phyloP scores from a whole-genome alignment of 2,888 invertebrate species.

The Gisinianus flammeolus region DNA sequence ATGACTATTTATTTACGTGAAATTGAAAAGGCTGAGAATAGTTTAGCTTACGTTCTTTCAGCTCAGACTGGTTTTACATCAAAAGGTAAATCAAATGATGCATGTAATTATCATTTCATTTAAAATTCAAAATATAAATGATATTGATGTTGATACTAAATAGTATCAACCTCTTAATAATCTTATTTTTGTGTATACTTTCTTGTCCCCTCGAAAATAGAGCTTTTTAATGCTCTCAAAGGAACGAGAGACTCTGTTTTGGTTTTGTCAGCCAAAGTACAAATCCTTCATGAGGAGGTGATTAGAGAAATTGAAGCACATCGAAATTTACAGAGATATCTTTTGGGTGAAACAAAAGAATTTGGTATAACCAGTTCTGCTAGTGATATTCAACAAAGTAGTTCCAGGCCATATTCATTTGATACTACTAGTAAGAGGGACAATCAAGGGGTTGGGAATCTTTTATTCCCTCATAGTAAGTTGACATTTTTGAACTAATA shows the following conservation, averaged over 20 bases:
- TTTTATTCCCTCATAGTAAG: slow-evolving; percentile 35
- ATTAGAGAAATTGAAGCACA: slow-evolving; percentile 21
- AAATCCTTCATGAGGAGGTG: slow-evolving; percentile 40
- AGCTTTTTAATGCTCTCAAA: slow-evolving; percentile 39
- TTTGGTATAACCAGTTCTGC: background rate
- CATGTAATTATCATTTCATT: no score
- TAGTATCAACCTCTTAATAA: no score
- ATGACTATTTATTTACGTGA: slow-evolving; percentile 31
- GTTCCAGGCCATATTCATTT: background rate
- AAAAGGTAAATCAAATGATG: slow-evolving; percentile 27
- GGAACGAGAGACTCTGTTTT: slow-evolving; percentile 38
- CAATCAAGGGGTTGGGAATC: background rate
- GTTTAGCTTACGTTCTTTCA: slow-evolving; percentile 28
- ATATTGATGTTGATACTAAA: background rate
- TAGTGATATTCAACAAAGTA: background rate
- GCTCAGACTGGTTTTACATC: slow-evolving; percentile 30
- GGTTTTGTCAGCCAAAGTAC: slow-evolving; percentile 40
- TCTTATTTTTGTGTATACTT: background rate
- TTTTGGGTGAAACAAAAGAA: slow-evolving; percentile 37
- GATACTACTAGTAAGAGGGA: slow-evolving; percentile 9
- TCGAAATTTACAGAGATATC: slow-evolving; percentile 39
- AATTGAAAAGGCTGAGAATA: slow-evolving; percentile 38
- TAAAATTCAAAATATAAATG: background rate
- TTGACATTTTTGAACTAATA: no score
- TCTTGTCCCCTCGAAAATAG: no score